A percentile compares a stretch with the other conserved stretches of the same genome.
phyloP scores from a whole-genome alignment of 1,140 invertebrate species.

The Ceratosolen solmsi region DNA sequence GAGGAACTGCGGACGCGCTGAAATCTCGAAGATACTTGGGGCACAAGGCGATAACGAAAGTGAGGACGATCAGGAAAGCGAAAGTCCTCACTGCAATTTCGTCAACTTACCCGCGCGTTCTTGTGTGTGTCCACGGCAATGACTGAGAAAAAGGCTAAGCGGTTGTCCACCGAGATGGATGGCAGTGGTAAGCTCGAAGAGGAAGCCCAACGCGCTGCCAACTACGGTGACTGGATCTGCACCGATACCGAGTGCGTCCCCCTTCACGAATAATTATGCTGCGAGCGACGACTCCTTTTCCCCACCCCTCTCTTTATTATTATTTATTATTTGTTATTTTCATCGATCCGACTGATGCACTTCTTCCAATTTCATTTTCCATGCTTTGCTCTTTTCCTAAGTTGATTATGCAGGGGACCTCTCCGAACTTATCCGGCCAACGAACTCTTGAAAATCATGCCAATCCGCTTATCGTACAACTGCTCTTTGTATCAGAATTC shows the following conservation, averaged over 20 bases:
- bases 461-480: neutral
- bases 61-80: neutral
- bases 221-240: constrained; percentile 72
- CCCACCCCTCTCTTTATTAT: neutral
- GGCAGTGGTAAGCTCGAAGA: constrained; percentile 60
- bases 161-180: constrained; percentile 45
- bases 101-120: neutral
- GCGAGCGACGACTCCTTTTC: neutral
- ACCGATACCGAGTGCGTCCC: constrained; percentile 68
- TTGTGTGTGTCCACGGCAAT: neutral
- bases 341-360: constrained; percentile 1
- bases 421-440: too few relatives aligned
- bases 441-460: neutral
- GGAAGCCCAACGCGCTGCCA: constrained; percentile 63
- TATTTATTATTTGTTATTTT: neutral
- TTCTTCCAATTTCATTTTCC: too few relatives aligned
- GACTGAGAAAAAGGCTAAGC: constrained; percentile 46
- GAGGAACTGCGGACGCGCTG: neutral
- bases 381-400: too few relatives aligned
- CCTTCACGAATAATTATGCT: neutral
- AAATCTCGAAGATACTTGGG: too few relatives aligned
- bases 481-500: neutral
- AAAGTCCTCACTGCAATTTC: neutral
- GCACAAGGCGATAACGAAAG: neutral
- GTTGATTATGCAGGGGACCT: too few relatives aligned